Base-by-base conservation (phyloP, 2,797 vertebrate species). In the Trematomus bernacchii region DNA sequence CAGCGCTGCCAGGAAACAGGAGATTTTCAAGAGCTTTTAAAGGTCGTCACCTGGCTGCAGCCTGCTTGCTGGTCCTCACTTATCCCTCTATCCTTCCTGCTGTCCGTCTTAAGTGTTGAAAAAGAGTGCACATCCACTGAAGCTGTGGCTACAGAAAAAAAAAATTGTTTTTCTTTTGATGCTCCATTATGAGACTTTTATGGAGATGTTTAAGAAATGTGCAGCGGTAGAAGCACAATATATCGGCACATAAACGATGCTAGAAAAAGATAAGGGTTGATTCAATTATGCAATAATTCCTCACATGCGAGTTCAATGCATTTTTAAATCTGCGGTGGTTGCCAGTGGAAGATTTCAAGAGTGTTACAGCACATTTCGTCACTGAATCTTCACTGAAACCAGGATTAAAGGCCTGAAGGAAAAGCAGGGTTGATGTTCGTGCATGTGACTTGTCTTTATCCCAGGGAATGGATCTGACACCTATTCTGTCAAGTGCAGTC, bases 21-120 rank as follows among this genome's bases (percentile, higher is more conserved):
- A 48, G 77, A 75, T 82, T 87, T 87, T 78, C 62, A 55, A 73
- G 68, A 83, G 73, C 77, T 86, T 86, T 86, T 88, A 85, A 83
- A 85, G 76, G 84, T 84, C 73, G 23, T 85, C 73, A 83, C 82
- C 83, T 80, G 77, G 79, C 85, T 81, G 80, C 76, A 68, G 79
- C 62, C 72, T 55, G 57, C 73, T 57, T 40, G 23, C 70, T 85
- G 67, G 71, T 74, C 75, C 78, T 64, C 63, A n/a, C 54, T 79
- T 69, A 70, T 73, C 77, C 69, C 65, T 55, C 52, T 69, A 70
- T 73, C 77, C 69, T 67, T 55, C 52, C 68, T 10, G 53, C 66
- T 76, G 30, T 67, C 72, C 19, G 10, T 52, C n/a, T 54, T 66
- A 64, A 10, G 21, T 54, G 76, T 68, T 10, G 47, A 57, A 21